Percentiles rank a stretch among this genome's conserved stretches.
phyloP scores from a whole-genome alignment of 2,113 vertebrate genomes.

The Puffinus mauretanicus region DNA sequence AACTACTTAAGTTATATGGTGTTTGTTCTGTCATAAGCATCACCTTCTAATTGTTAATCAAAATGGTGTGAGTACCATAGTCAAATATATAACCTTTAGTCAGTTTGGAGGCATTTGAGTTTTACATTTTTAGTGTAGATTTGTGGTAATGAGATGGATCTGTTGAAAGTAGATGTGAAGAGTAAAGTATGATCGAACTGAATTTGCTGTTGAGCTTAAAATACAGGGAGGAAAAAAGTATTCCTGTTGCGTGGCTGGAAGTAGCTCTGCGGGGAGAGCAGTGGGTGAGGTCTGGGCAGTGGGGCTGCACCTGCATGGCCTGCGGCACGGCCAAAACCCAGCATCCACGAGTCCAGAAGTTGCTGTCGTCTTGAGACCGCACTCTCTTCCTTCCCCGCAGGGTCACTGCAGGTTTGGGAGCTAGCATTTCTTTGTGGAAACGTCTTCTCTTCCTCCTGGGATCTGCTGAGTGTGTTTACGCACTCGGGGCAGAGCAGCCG shows the following conservation, averaged over 20 bases:
- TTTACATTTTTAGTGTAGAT: background rate
- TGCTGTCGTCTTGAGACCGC: accelerated
- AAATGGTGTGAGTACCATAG: background rate
- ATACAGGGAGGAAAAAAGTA: background rate
- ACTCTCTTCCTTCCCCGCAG: background rate
- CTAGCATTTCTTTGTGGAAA: background rate
- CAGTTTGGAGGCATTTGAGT: background rate
- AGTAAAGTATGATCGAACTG: background rate
- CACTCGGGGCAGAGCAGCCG: accelerated
- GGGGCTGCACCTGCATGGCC: background rate
- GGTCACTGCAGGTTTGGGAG: background rate
- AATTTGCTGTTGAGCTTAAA: background rate
- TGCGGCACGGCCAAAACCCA: background rate
- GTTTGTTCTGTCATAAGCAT: background rate
- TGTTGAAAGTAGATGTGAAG: background rate
- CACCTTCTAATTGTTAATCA: background rate
- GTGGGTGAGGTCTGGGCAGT: background rate
- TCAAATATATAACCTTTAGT: background rate
- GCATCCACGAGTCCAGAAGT: background rate
- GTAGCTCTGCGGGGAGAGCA: background rate
- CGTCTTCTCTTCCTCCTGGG: accelerated
- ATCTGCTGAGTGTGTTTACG: background rate
- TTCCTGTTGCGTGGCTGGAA: background rate
- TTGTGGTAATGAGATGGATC: background rate
- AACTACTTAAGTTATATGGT: background rate